Base-by-base conservation (phyloP, 2,113 vertebrate genomes). In the Coregonus clupeaformis region DNA sequence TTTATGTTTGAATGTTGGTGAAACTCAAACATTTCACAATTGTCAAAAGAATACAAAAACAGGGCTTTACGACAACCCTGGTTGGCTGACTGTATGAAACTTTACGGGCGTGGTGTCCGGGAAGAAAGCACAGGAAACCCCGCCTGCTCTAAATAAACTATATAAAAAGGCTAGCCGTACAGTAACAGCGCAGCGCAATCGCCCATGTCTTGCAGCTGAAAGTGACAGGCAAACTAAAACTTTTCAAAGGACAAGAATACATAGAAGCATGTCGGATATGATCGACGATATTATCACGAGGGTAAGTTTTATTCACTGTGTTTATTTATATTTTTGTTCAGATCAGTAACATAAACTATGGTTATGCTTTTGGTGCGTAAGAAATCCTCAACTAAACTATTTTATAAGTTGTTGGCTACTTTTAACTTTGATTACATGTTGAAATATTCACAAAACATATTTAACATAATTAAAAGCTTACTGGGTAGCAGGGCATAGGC, bases 191-290 rank as follows among this genome's bases (percentile, higher is more conserved):
- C 25, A 13, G 16, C 3, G 14, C 45, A 42, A 62, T 64, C 62
- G 20, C 64, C 24, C 5, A 66, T 5, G 76, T 69, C 52, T 49
- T 32, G 29, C 29, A 27, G 16, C 65, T 67, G 29, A 20, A 67
- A 67, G 65, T 67, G 65, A 32, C 29, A 32, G 18, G 29, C 16
- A 55, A 79, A 69, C 84, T 66, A 22, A 79, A 69, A 65, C 71
- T 82, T 74, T 57, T 16, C 25, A 13, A 24, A 36, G 73, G 20
- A 60, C 80, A 68, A 82, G 74, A 73, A 81, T 88, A 68, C 52
- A 89, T 85, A 73, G 74, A 67, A 93, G 79, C 81, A 94, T 93
- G 92, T 92, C 91, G 74, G 88, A 93, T 80, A 90, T 90, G 78
- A 83, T 90, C 64, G 91, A 91, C 84, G 80, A 90, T 71, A 85